Conservation (phyloP, 2,888 invertebrate species). For the Biston betularia region DNA sequence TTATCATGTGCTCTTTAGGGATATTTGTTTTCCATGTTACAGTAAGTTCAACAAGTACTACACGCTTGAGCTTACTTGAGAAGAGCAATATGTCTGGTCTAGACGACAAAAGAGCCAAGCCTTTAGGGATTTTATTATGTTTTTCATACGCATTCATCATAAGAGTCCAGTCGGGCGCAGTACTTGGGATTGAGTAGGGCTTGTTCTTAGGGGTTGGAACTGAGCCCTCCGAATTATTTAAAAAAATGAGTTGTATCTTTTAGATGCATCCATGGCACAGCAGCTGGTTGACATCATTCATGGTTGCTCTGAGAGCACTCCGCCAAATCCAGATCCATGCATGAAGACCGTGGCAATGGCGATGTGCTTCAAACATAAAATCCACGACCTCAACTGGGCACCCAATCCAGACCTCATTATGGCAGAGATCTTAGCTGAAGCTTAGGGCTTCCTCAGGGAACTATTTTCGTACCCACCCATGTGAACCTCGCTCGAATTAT, state of each 20-base stretch:
- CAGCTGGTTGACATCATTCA: slow-evolving; percentile 37
- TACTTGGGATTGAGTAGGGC: no score
- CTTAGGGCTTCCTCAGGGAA: slow-evolving; percentile 6
- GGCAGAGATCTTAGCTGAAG: slow-evolving; percentile 25
- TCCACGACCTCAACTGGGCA: slow-evolving; percentile 38
- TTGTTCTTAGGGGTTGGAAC: no score
- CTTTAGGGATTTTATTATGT: no score
- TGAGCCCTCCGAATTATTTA: no score
- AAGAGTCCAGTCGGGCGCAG: no score
- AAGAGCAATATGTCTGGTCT: no score
- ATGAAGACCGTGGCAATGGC: slow-evolving; percentile 44
- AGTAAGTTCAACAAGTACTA: no score
- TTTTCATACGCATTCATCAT: no score
- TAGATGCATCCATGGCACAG: slow-evolving; percentile 52
- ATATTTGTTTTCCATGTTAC: no score
- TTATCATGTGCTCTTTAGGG: no score
- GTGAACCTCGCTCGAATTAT: not conserved
- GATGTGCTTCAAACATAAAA: slow-evolving; percentile 54
- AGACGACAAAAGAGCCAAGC: no score
- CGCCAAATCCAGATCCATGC: slow-evolving; percentile 37
- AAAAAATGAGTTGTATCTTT: not conserved
- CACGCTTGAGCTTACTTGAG: no score
- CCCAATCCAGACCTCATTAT: slow-evolving; percentile 37
- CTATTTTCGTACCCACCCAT: not conserved
- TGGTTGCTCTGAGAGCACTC: slow-evolving; percentile 23